Percentiles rank a stretch among this genome's conserved stretches.
Evolutionary conservation across 1,140 invertebrate genomes (phyloP).

Genomic region (Anastatus disparis): DNA sequence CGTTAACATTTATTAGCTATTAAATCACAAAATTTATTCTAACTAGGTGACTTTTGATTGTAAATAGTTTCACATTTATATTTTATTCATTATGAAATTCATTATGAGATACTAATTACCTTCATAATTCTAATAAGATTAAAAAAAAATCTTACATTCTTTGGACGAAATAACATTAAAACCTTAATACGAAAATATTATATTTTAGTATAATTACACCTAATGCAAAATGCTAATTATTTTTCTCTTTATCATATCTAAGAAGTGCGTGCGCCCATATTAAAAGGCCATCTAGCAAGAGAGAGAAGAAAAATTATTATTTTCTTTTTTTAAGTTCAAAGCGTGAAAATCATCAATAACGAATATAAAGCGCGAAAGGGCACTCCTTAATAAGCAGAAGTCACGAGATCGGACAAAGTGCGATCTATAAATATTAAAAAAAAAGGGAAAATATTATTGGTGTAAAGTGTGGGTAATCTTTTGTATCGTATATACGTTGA

Average conservation of each 20-base stretch:
- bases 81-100: no score
- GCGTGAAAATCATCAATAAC: conserved; percentile 37
- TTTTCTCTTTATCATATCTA: background rate
- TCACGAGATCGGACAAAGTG: conserved; percentile 32
- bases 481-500: no score
- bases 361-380: conserved; percentile 12
- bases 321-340: conserved; percentile 22
- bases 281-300: conserved; percentile 3
- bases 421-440: conserved; percentile 22
- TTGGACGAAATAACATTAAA: no score
- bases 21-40: no score
- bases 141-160: no score
- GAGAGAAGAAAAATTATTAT: no score
- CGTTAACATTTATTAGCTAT: no score
- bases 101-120: no score
- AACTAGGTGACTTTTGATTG: no score
- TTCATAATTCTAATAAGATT: no score
- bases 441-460: conserved; percentile 35
- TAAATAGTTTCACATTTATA: no score
- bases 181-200: no score
- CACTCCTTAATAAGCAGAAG: conserved; percentile 34
- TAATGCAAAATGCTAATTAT: conserved; percentile 24
- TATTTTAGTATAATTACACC: conserved; percentile 13
- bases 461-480: background rate
- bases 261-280: background rate